Conservation (phyloP, 2,797 vertebrate genomes). For the Melanotaenia pygmaea region DNA sequence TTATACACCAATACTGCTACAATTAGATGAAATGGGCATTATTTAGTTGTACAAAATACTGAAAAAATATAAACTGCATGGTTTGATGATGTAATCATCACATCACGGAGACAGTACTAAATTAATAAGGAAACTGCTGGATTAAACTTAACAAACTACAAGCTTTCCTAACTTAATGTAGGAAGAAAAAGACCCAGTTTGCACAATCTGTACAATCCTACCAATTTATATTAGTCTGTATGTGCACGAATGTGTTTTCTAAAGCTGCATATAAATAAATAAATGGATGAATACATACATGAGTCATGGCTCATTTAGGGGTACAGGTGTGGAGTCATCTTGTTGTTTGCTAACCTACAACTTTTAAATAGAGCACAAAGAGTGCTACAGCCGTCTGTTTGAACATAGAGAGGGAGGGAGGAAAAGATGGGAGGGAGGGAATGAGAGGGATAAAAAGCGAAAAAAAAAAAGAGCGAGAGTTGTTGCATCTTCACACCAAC, state of each 20-base stretch:
- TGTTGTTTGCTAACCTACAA: constrained; percentile 78
- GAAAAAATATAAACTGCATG: neutral
- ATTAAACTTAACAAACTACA: neutral
- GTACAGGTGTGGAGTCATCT: constrained; percentile 72
- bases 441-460: constrained; percentile 51
- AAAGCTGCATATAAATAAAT: constrained; percentile 38
- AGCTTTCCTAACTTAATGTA: constrained; percentile 9
- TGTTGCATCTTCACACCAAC: constrained; percentile 85
- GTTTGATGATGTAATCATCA: neutral
- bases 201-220: neutral
- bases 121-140: neutral
- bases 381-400: constrained; percentile 71
- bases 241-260: constrained; percentile 12
- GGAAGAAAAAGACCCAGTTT: constrained; percentile 4
- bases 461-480: constrained; percentile 70
- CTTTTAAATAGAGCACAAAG: constrained; percentile 80
- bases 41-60: neutral
- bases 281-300: constrained; percentile 60
- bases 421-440: constrained; percentile 24
- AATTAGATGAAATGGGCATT: neutral
- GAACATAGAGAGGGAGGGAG: constrained; percentile 34
- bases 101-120: neutral
- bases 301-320: constrained; percentile 71
- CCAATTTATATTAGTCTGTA: constrained; percentile 14
- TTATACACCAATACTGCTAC: neutral